phyloP scores from a whole-genome alignment of 2,888 invertebrate genomes.

The Thymelicus acteon region DNA sequence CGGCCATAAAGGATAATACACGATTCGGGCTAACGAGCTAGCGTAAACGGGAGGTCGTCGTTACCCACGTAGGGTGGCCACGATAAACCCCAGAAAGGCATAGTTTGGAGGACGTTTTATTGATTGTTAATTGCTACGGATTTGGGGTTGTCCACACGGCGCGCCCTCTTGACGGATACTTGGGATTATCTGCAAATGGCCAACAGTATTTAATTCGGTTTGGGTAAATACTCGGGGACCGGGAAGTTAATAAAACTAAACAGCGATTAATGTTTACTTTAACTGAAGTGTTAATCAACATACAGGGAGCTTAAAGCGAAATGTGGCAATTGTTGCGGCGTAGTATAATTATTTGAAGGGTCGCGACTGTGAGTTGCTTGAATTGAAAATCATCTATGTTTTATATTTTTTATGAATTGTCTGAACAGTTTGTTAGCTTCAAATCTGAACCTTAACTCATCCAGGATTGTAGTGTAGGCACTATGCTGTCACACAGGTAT shows the following conservation, averaged over 20 bases:
- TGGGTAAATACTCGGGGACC: slow-evolving; percentile 17
- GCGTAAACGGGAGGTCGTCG: slow-evolving; percentile 45
- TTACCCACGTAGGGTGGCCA: slow-evolving; percentile 47
- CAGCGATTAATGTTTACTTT: slow-evolving; percentile 23
- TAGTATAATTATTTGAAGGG: slow-evolving; percentile 6
- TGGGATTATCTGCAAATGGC: slow-evolving; percentile 32
- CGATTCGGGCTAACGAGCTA: slow-evolving; percentile 54
- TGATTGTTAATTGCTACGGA: slow-evolving; percentile 50
- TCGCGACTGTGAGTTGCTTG: not conserved
- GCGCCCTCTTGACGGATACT: slow-evolving; percentile 28
- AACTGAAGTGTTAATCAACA: slow-evolving; percentile 25
- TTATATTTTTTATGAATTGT: too few species aligned
- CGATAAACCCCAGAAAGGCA: slow-evolving; percentile 44
- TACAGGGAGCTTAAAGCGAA: slow-evolving; percentile 11
- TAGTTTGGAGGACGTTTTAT: slow-evolving; percentile 42
- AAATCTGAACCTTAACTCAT: too few species aligned
- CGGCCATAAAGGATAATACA: slow-evolving; percentile 61
- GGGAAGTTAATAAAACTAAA: slow-evolving; percentile 31
- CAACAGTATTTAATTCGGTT: slow-evolving; percentile 24
- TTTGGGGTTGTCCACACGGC: slow-evolving; percentile 35
- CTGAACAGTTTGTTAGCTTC: too few species aligned
- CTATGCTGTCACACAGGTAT: too few species aligned
- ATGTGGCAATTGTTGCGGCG: slow-evolving; percentile 15
- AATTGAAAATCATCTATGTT: too few species aligned
- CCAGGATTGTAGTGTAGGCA: too few species aligned